Evolutionary conservation across 2,113 vertebrate genomes (phyloP).

Genomic region (Hiodon alosoides): DNA sequence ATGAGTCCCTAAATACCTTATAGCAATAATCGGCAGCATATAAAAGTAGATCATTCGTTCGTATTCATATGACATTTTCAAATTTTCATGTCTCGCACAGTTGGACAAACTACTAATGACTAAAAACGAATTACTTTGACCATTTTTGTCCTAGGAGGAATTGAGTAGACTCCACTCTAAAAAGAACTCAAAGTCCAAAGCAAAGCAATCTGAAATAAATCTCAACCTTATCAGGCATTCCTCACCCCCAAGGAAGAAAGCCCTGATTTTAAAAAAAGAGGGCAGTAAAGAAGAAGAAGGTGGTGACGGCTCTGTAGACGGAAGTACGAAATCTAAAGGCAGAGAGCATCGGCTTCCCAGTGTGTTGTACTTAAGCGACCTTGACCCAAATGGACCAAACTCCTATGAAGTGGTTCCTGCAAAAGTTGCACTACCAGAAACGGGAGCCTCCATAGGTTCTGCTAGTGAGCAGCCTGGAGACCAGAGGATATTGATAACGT

Average conservation of each 20-base stretch:
- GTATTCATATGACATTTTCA: too few species aligned
- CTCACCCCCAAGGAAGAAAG: conserved; percentile 35
- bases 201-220: conserved; percentile 17
- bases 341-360: not conserved
- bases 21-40: not conserved
- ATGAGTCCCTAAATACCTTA: not conserved
- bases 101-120: not conserved
- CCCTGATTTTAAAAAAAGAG: conserved; percentile 52
- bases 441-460: not conserved
- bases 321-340: not conserved
- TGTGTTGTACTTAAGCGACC: not conserved
- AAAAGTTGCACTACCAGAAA: conserved; percentile 35
- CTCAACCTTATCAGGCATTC: conserved; percentile 20
- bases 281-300: conserved; percentile 32
- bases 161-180: conserved; percentile 25
- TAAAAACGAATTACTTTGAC: not conserved
- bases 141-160: conserved; percentile 36
- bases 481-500: not conserved
- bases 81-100: too few species aligned
- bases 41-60: not conserved
- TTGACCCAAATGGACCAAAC: conserved; percentile 14
- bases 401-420: conserved; percentile 35
- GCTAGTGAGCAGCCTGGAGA: not conserved
- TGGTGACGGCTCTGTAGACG: not conserved
- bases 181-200: conserved; percentile 32